Conservation (phyloP, 2,797 vertebrate genomes). For the Peromyscus melanophrys region DNA sequence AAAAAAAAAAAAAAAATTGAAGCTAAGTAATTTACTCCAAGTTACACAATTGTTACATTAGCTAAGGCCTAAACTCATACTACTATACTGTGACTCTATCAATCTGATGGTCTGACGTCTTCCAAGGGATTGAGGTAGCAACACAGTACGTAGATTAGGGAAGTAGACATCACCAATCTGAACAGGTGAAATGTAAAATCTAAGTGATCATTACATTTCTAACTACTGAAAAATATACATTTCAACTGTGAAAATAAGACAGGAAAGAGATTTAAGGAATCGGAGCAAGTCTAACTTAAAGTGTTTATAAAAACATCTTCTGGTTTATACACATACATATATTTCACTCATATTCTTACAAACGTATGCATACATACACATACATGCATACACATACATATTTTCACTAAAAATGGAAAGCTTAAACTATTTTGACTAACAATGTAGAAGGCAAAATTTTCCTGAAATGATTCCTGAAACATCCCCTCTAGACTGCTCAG, state of each 20-base stretch:
- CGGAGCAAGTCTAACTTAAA: neutral
- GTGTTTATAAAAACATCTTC: neutral
- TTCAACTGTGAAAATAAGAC: conserved; percentile 34
- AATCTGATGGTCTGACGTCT: neutral
- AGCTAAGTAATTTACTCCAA: conserved; percentile 37
- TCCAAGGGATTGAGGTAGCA: neutral
- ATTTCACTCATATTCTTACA: neutral
- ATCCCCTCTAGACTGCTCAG: neutral
- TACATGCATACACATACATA: neutral
- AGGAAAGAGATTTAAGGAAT: neutral
- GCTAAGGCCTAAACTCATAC: neutral
- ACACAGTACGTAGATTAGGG: neutral
- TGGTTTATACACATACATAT: neutral
- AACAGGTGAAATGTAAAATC: conserved; percentile 13
- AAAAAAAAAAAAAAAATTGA: neutral
- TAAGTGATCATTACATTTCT: neutral
- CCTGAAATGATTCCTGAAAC: neutral
- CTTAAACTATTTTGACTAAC: neutral
- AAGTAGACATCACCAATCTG: neutral
- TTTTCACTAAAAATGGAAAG: neutral
- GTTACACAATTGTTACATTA: conserved; percentile 8
- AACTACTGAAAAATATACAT: conserved; percentile 39
- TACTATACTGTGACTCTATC: neutral
- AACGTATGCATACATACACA: neutral
- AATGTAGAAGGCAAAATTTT: neutral